Evolutionary conservation across 1,140 invertebrate genomes (phyloP).

Genomic region (Gryon sp.): DNA sequence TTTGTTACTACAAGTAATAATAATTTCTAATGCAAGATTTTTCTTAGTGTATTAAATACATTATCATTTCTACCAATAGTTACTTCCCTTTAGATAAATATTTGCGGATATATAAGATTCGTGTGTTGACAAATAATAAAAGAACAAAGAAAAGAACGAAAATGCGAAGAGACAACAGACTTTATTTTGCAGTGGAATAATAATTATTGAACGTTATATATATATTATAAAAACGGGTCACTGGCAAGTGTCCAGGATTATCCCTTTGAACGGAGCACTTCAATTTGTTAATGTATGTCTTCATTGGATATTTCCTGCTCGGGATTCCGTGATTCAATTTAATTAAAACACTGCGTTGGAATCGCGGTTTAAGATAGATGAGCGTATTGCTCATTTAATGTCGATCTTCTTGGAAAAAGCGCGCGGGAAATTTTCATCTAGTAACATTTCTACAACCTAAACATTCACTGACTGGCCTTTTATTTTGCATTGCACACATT

Average conservation of each 20-base stretch:
- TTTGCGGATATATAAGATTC: too few relatives aligned
- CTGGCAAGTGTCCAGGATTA: constrained; percentile 71
- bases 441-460: too few relatives aligned
- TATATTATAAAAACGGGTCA: constrained; percentile 55
- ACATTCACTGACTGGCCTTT: too few relatives aligned
- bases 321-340: constrained; percentile 75
- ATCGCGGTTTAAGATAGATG: constrained; percentile 59
- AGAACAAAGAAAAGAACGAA: constrained; percentile 10
- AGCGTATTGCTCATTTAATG: constrained; percentile 51
- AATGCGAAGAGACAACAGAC: constrained; percentile 4
- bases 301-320: constrained; percentile 75
- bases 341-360: constrained; percentile 72
- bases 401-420: constrained; percentile 10
- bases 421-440: too few relatives aligned
- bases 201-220: constrained; percentile 50
- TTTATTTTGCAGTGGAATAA: constrained; percentile 33
- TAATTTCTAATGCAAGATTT: too few relatives aligned
- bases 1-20: too few relatives aligned
- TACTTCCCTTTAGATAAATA: too few relatives aligned
- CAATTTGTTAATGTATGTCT: constrained; percentile 76
- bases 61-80: too few relatives aligned
- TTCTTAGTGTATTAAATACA: too few relatives aligned
- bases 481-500: too few relatives aligned
- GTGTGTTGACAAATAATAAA: too few relatives aligned
- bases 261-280: constrained; percentile 70